A percentile compares a stretch with the other conserved stretches of the same genome.
Conservation (phyloP, 2,888 invertebrate species). For the Elgonia sp. region DNA sequence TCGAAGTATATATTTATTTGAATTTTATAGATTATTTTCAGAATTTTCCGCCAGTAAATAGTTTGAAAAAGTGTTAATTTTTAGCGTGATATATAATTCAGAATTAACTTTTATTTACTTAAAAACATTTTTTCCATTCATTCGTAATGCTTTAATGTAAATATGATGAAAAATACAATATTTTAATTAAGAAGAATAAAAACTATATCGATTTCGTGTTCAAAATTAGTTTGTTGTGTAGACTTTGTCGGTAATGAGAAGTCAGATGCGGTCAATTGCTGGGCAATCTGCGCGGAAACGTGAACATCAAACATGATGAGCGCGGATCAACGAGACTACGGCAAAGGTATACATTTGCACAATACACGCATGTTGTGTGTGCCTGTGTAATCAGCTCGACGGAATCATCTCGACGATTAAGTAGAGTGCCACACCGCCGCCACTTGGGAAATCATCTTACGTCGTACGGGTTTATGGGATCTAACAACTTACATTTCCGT, state of each 20-base stretch:
- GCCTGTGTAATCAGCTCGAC: conserved; percentile 79
- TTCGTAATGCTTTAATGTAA: too few species aligned
- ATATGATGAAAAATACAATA: too few species aligned
- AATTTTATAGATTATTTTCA: too few species aligned
- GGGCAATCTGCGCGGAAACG: conserved; percentile 59
- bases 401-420: conserved; percentile 83
- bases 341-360: conserved; percentile 35
- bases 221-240: conserved; percentile 30
- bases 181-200: too few species aligned
- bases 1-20: too few species aligned
- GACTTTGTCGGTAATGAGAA: conserved; percentile 53
- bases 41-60: too few species aligned
- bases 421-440: conserved; percentile 76
- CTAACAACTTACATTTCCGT: conserved; percentile 77
- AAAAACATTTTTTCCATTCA: too few species aligned
- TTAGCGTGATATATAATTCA: too few species aligned
- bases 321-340: conserved; percentile 42
- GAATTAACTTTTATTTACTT: too few species aligned
- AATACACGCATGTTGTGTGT: conserved; percentile 34
- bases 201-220: background rate
- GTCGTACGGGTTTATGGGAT: conserved; percentile 72
- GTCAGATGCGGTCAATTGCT: conserved; percentile 67
- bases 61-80: too few species aligned
- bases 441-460: conserved; percentile 86
- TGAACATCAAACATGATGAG: conserved; percentile 33